Percentiles rank a stretch among this genome's conserved stretches.
Conservation (phyloP, 1,140 invertebrate species). For the Agrypnia vestita region DNA sequence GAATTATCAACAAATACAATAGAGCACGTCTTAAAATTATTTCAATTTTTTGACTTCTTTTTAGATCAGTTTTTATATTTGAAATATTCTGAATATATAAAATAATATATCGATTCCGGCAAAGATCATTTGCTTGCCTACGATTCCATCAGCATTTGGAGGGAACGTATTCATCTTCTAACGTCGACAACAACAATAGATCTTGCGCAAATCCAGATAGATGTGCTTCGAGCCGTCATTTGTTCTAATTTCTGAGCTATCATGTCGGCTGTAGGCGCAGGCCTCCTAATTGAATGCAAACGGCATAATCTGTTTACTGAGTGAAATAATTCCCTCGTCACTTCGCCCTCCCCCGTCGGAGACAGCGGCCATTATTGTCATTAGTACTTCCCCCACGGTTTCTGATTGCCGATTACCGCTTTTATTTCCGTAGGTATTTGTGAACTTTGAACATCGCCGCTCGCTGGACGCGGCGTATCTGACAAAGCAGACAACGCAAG, state of each 20-base stretch:
- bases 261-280: slow-evolving; percentile 52
- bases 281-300: slow-evolving; percentile 58
- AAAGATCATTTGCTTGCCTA: too few species aligned
- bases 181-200: slow-evolving; percentile 30
- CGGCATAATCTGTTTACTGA: slow-evolving; percentile 60
- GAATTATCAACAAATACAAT: too few species aligned
- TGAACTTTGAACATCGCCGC: too few species aligned
- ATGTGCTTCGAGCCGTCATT: slow-evolving; percentile 31
- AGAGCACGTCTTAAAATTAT: too few species aligned
- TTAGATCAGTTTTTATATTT: too few species aligned
- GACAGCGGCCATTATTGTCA: slow-evolving; percentile 20
- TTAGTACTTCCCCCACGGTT: slow-evolving; percentile 33
- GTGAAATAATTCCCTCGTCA: slow-evolving; percentile 55
- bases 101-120: too few species aligned
- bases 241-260: slow-evolving; percentile 37
- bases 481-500: too few species aligned
- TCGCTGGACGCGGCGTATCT: too few species aligned
- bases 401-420: slow-evolving; percentile 30
- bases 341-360: slow-evolving; percentile 32
- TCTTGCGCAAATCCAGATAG: slow-evolving; percentile 31
- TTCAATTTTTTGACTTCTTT: too few species aligned
- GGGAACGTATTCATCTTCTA: slow-evolving; percentile 15
- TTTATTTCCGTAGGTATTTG: slow-evolving; percentile 16
- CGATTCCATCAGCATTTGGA: background rate
- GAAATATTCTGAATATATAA: too few species aligned